These are phyloP conservation scores for Pollenia angustigena DNA, from an alignment of 2,888 invertebrate genomes.

Conservation along the genomic window DNA sequence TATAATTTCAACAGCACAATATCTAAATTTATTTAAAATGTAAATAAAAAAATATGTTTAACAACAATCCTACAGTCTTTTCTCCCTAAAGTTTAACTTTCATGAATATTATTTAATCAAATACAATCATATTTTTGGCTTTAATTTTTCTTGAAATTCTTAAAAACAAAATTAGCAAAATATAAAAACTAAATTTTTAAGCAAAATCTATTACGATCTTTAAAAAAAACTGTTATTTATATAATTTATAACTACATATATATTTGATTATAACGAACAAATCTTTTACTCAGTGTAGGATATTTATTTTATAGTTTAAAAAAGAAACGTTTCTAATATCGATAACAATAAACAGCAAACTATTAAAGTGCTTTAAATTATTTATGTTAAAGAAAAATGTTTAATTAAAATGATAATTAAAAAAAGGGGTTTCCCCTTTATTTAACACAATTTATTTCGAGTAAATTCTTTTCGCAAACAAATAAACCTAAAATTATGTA, in stretches of 20 bases:
- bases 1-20: slow-evolving; percentile 20
- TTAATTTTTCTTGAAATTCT: background rate
- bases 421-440: slow-evolving; percentile 7
- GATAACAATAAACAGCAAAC: background rate
- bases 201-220: too few species aligned
- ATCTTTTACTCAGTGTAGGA: too few species aligned
- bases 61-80: slow-evolving; percentile 7
- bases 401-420: slow-evolving; percentile 6
- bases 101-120: slow-evolving; percentile 15
- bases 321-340: background rate
- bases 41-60: slow-evolving; percentile 10
- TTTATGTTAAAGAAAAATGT: slow-evolving; percentile 17
- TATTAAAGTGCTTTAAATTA: slow-evolving; percentile 51
- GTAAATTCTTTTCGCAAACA: slow-evolving; percentile 49
- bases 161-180: background rate
- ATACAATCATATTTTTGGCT: background rate
- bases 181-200: background rate
- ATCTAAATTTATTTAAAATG: background rate
- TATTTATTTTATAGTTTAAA: background rate
- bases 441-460: slow-evolving; percentile 14
- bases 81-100: background rate
- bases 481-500: slow-evolving; percentile 44
- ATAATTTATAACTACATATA: too few species aligned
- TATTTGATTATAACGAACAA: too few species aligned
- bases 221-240: too few species aligned